phyloP scores from a whole-genome alignment of 2,113 vertebrate genomes.

The Cyphomyrus plagiostoma region DNA sequence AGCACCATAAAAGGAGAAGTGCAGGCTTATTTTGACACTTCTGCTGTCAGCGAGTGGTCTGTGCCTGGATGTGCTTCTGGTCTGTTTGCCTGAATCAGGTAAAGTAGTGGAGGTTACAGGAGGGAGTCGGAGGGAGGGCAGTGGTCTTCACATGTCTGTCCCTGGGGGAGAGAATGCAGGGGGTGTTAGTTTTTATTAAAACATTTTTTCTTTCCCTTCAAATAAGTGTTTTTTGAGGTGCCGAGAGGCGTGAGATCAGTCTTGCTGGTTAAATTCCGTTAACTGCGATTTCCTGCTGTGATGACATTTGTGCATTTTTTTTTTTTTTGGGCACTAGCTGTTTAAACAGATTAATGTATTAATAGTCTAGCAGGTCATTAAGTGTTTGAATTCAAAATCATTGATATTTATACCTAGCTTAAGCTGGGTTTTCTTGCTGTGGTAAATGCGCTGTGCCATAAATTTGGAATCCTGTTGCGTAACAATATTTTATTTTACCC shows the following conservation, averaged over 20 bases:
- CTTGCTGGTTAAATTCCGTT: background rate
- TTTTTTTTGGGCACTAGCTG: background rate
- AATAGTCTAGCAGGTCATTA: background rate
- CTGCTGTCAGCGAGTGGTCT: background rate
- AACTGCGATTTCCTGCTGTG: background rate
- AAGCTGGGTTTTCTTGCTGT: background rate
- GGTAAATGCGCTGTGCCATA: background rate
- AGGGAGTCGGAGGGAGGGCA: background rate
- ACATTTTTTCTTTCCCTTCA: background rate
- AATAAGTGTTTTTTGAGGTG: background rate
- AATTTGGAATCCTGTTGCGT: background rate
- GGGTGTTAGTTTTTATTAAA: background rate
- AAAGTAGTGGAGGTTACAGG: background rate
- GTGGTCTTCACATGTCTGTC: background rate
- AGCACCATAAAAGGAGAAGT: conserved; percentile 5
- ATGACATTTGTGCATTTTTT: background rate
- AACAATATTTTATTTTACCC: background rate
- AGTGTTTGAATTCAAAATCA: background rate
- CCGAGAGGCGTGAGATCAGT: background rate
- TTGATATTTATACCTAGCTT: background rate
- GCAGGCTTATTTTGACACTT: background rate
- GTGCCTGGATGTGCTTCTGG: background rate
- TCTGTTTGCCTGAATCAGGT: background rate
- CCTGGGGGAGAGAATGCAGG: background rate
- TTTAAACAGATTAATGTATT: background rate